Percentiles rank a stretch among this genome's conserved stretches.
Evolutionary conservation across 2,797 vertebrate genomes (phyloP).

Genomic region (Merluccius polli): DNA sequence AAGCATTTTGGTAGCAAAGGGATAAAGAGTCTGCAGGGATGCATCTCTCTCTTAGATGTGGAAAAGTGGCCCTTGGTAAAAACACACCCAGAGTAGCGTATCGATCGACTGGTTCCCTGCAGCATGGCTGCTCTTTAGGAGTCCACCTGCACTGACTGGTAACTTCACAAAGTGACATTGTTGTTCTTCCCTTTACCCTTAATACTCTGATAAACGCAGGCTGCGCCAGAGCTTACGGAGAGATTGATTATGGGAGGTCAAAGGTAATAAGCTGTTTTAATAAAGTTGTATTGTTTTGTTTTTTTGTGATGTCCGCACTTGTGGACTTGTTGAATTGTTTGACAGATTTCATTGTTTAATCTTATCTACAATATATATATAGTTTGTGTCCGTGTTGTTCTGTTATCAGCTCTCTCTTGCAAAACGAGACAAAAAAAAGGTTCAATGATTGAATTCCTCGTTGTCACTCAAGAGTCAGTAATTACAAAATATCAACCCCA

Average conservation of each 20-base stretch:
- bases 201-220: neutral
- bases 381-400: neutral
- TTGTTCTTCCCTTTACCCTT: neutral
- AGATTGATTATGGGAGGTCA: neutral
- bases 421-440: neutral
- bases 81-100: conserved; percentile 32
- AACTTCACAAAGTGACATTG: neutral
- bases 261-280: neutral
- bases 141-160: neutral
- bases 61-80: conserved; percentile 50
- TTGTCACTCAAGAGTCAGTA: neutral
- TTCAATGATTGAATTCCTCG: neutral
- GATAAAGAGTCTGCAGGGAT: conserved; percentile 22
- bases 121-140: neutral
- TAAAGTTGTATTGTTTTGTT: neutral
- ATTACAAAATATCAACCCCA: neutral
- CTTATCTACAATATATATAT: neutral
- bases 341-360: neutral
- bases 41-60: conserved; percentile 43
- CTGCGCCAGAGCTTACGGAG: neutral
- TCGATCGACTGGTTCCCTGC: conserved; percentile 34
- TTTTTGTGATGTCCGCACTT: neutral
- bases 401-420: neutral
- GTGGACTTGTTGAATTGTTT: neutral
- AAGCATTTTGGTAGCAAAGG: conserved; percentile 33